These are phyloP conservation scores for Carassius auratus DNA, from an alignment of 2,113 vertebrate species.

Conservation along the genomic window DNA sequence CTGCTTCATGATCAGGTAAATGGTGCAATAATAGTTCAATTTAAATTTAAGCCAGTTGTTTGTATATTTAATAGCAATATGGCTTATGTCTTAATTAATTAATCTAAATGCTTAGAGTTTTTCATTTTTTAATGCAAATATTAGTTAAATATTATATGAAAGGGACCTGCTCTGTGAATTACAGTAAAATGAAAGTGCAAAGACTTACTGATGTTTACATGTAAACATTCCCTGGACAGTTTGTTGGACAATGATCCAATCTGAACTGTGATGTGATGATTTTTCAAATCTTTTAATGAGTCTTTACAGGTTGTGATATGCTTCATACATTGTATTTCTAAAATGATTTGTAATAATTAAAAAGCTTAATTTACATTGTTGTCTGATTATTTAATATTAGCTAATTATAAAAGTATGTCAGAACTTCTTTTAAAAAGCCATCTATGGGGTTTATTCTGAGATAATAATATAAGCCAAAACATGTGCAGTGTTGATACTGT, in stretches of 20 bases:
- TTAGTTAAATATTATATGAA: not conserved
- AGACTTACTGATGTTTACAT: not conserved
- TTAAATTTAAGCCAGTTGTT: not conserved
- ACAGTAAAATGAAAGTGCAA: not conserved
- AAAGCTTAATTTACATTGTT: not conserved
- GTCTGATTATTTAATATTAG: not conserved
- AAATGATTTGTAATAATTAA: not conserved
- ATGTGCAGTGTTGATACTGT: not conserved
- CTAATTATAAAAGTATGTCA: not conserved
- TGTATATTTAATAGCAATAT: not conserved
- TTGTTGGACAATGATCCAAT: not conserved
- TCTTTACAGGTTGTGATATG: not conserved
- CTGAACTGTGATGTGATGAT: not conserved
- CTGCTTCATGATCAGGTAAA: not conserved
- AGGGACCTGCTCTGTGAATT: constrained; percentile 2
- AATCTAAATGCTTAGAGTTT: not conserved
- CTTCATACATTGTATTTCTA: not conserved
- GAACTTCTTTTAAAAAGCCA: not conserved
- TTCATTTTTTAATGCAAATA: not conserved
- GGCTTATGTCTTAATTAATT: not conserved
- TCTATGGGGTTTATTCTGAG: not conserved
- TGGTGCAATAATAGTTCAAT: not conserved
- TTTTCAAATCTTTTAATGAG: not conserved
- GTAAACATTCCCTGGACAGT: not conserved
- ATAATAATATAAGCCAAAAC: not conserved